phyloP scores from a whole-genome alignment of 2,888 invertebrate genomes.

The Patella pellucida region DNA sequence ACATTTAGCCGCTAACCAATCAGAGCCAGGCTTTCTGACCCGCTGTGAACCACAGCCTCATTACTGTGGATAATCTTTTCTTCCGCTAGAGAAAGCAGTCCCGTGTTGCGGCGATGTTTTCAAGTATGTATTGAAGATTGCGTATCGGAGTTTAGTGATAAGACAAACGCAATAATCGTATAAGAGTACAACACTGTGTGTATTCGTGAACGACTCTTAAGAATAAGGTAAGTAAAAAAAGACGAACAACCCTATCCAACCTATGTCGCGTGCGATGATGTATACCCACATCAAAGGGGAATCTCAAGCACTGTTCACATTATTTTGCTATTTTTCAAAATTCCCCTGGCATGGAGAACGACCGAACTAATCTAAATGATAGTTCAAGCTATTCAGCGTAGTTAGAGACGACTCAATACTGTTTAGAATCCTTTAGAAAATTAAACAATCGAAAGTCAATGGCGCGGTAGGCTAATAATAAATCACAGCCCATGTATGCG shows the following conservation, averaged over 20 bases:
- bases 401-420: not conserved
- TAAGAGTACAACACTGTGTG: too few species aligned
- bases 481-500: not conserved
- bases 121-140: slow-evolving; percentile 10
- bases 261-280: slow-evolving; percentile 29
- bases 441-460: slow-evolving; percentile 8
- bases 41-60: slow-evolving; percentile 52
- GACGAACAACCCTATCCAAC: slow-evolving; percentile 3
- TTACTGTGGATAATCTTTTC: slow-evolving; percentile 49
- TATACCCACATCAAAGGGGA: slow-evolving; percentile 51
- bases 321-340: slow-evolving; percentile 58
- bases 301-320: slow-evolving; percentile 43
- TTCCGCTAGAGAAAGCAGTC: slow-evolving; percentile 58
- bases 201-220: too few species aligned
- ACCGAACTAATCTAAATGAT: slow-evolving; percentile 14
- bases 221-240: not conserved
- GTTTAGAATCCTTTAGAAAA: not conserved
- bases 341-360: slow-evolving; percentile 14
- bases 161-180: not conserved
- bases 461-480: slow-evolving; percentile 6
- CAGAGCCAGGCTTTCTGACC: slow-evolving; percentile 56
- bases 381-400: not conserved
- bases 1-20: slow-evolving; percentile 60
- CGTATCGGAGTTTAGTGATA: slow-evolving; percentile 5
- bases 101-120: slow-evolving; percentile 49